These are phyloP conservation scores for Mus minutoides DNA, from an alignment of 2,797 vertebrate genomes.

Conservation along the genomic window DNA sequence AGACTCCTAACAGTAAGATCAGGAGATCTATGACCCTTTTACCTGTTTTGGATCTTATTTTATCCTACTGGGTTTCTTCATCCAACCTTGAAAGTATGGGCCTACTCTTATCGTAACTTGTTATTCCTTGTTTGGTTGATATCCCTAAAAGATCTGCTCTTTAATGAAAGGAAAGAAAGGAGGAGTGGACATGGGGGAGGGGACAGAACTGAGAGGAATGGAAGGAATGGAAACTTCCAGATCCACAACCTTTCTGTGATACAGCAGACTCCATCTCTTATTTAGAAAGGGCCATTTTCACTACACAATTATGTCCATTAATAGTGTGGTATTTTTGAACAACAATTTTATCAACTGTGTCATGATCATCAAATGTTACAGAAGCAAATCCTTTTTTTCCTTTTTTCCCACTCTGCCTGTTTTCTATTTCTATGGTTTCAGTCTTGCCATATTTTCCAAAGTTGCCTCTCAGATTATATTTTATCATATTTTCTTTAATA, in stretches of 20 bases:
- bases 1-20: no score
- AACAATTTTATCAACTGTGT: not conserved
- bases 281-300: not conserved
- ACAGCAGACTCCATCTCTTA: not conserved
- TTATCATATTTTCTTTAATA: not conserved
- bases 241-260: not conserved
- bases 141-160: no score
- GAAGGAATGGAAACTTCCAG: not conserved
- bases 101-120: no score
- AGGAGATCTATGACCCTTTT: no score
- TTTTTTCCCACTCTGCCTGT: not conserved
- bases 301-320: not conserved
- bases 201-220: no score
- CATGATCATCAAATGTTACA: not conserved
- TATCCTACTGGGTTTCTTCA: no score
- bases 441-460: not conserved
- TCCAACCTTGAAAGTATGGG: no score
- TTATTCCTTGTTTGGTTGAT: no score
- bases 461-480: not conserved
- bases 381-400: not conserved
- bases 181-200: no score
- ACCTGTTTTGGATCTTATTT: no score
- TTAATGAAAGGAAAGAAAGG: no score
- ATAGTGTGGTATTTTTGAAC: not conserved
- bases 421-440: not conserved